Conservation (phyloP, 2,113 vertebrate species). For the Microtus montanus region DNA sequence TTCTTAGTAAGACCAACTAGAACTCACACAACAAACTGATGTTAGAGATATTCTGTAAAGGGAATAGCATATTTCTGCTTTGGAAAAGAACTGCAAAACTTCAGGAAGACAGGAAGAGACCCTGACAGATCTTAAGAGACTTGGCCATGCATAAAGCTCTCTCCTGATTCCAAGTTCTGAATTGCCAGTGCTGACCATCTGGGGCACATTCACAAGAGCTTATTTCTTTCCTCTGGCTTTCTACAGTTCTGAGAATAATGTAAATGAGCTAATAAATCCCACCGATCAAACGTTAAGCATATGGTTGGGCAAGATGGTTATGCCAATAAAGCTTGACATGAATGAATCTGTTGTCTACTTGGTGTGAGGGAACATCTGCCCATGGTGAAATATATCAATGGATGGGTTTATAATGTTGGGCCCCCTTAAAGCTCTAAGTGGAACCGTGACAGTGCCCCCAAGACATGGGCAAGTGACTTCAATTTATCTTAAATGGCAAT, state of each 20-base stretch:
- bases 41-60: not conserved
- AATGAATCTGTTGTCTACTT: conserved; percentile 51
- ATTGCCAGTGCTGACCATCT: conserved; percentile 39
- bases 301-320: conserved; percentile 47
- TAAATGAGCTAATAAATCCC: conserved; percentile 47
- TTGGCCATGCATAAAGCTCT: not conserved
- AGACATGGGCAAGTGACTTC: not conserved
- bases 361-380: conserved; percentile 53
- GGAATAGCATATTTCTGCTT: not conserved
- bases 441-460: not conserved
- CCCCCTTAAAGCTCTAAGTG: not conserved
- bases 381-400: conserved; percentile 17
- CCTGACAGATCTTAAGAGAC: not conserved
- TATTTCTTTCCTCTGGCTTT: not conserved
- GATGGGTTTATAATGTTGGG: not conserved
- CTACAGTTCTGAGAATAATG: conserved; percentile 29
- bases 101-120: not conserved
- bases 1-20: too few relatives aligned
- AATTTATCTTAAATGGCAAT: not conserved
- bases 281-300: conserved; percentile 45
- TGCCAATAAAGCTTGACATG: conserved; percentile 62
- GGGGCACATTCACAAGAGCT: conserved; percentile 7
- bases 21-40: not conserved
- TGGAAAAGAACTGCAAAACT: not conserved
- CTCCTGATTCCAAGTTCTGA: conserved; percentile 30